Evolutionary conservation across 2,888 invertebrate genomes (phyloP), one percentile per base, ranked within the genome.

Genomic region (Acanthococcus lagerstroemiae): DNA sequence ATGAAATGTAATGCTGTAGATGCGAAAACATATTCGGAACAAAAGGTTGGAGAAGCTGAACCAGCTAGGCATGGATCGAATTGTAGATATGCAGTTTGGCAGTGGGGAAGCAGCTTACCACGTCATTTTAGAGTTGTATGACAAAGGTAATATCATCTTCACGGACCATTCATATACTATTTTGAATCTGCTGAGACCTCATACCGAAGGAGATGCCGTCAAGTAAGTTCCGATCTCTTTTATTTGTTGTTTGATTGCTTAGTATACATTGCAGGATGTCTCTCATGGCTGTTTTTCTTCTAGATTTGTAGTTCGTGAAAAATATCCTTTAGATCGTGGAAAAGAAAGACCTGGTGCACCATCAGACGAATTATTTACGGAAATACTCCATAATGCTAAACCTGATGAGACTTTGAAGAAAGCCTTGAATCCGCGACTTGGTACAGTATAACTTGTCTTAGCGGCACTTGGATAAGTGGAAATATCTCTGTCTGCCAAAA

Each of bases 21-120:
- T 99, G 75, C 81, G 99, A 60, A 99, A 99, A 78, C 99, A 99
- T 77, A 79, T 99, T 48, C 91, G 90, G 74, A 95, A 96, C 77
- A 94, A 96, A 75, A 84, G 99, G 3, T 78, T 99, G 2, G 96
- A 96, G 77, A 83, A 80, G 55, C 78, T 96, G 0, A 79, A 78
- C 2, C 96, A 97, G 78, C 76, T 99, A 0, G 97, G 97, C 1
- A 83, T 87, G 4, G 99, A 99, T 77, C 84, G 99, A 75, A 88
- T 99, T 55, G 83, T 99, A 15, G 90, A 95, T 77, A 78, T 99
- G 56, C 92, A 95, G 77, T 99, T 99, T 78, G 99, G 99, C 12
- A 85, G 84, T 3, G 87, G 88, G 0, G 94, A 95, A 74, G 93
- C 91, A 1, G 90, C 95, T 0, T 95, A 95, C 77, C 97, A 99